phyloP scores from a whole-genome alignment of 2,113 vertebrate species.

The Hippocampus zosterae region DNA sequence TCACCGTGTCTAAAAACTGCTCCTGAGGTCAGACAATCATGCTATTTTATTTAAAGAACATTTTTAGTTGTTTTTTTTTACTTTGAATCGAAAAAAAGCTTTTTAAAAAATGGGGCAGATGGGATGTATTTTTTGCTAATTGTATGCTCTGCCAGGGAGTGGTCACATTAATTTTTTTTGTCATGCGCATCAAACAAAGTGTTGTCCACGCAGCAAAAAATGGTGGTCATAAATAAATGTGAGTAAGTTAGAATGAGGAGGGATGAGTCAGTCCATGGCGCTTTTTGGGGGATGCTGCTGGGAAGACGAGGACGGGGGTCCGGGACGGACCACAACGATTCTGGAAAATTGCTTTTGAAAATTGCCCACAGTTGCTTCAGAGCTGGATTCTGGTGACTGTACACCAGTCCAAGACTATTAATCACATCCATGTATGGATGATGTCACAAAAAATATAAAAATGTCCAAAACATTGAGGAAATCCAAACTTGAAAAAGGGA shows the following conservation, averaged over 20 bases:
- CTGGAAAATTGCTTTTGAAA: slow-evolving; percentile 40
- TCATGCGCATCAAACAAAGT: background rate
- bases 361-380: background rate
- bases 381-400: slow-evolving; percentile 9
- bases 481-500: background rate
- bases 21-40: background rate
- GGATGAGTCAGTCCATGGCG: slow-evolving; percentile 45
- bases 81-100: background rate
- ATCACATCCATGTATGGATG: background rate
- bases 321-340: slow-evolving; percentile 55
- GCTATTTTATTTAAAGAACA: background rate
- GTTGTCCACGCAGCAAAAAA: background rate
- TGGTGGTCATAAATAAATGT: background rate
- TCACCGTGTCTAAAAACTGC: background rate
- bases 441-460: background rate
- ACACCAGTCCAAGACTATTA: background rate
- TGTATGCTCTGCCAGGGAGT: background rate
- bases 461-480: background rate
- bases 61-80: background rate
- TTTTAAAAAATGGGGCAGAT: too few relatives aligned
- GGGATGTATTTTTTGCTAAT: too few relatives aligned
- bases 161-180: background rate
- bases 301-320: slow-evolving; percentile 50
- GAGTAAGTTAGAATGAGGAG: background rate
- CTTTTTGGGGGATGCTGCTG: slow-evolving; percentile 53